Percentiles rank a stretch among this genome's conserved stretches.
phyloP scores from a whole-genome alignment of 1,140 invertebrate species.

The Lasioglossum albipes region DNA sequence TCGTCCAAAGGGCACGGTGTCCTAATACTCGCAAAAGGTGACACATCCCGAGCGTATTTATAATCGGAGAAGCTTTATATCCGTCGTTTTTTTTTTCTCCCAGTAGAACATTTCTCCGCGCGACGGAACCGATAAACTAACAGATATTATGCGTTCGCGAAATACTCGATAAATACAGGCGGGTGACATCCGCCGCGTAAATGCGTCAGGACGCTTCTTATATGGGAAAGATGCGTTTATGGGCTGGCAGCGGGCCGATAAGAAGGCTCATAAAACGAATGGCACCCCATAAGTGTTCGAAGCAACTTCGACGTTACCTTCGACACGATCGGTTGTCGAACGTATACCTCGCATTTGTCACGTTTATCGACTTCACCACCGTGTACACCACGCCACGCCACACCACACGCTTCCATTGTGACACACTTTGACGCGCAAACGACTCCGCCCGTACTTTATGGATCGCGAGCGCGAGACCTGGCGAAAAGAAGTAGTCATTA shows the following conservation, averaged over 20 bases:
- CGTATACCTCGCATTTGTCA: conserved; percentile 68
- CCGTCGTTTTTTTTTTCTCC: background rate
- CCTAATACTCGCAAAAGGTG: too few relatives aligned
- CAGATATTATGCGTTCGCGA: conserved; percentile 8
- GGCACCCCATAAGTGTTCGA: conserved; percentile 70
- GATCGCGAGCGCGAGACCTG: background rate
- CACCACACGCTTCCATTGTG: conserved; percentile 50
- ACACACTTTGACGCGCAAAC: conserved; percentile 56
- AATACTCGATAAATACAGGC: conserved; percentile 53
- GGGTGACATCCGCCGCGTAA: conserved; percentile 63
- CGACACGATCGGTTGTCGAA: conserved; percentile 65
- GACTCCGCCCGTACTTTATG: conserved; percentile 16
- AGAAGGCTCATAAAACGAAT: conserved; percentile 77
- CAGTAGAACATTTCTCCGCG: background rate
- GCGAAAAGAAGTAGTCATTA: background rate
- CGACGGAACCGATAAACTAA: background rate
- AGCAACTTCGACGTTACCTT: conserved; percentile 61
- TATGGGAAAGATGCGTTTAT: conserved; percentile 72
- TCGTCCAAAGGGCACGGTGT: too few relatives aligned
- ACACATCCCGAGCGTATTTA: too few relatives aligned
- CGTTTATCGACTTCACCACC: conserved; percentile 70
- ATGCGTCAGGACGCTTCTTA: conserved; percentile 51
- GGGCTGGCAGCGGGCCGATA: conserved; percentile 76
- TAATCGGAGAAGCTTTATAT: too few relatives aligned
- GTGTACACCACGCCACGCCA: conserved; percentile 2